Evolutionary conservation across 2,797 vertebrate genomes (phyloP).

Genomic region (Pipistrellus nathusii): DNA sequence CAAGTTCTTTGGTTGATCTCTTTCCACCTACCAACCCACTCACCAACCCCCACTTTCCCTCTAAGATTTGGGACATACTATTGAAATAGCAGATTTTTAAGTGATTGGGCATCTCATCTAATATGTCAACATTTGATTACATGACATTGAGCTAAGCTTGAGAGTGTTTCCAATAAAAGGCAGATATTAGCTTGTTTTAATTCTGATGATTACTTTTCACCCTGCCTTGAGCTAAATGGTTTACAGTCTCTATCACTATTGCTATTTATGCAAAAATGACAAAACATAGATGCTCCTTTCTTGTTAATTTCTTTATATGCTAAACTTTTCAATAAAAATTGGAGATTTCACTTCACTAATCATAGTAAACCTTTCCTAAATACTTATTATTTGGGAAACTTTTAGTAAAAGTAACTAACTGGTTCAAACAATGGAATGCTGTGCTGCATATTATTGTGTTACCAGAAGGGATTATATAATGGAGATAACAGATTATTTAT

Average conservation of each 20-base stretch:
- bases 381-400: neutral
- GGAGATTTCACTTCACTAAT: neutral
- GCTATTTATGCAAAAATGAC: neutral
- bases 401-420: neutral
- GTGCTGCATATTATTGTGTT: neutral
- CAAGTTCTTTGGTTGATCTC: too few species aligned
- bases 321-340: neutral
- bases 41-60: too few species aligned
- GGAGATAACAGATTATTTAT: too few species aligned
- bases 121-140: neutral
- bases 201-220: neutral
- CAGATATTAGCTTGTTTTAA: neutral
- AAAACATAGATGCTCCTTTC: neutral
- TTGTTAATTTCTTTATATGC: conserved; percentile 1
- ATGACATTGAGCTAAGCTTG: neutral
- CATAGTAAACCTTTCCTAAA: neutral
- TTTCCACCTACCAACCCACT: too few species aligned
- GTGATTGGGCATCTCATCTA: neutral
- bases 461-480: too few species aligned
- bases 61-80: too few species aligned
- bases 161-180: neutral
- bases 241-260: neutral
- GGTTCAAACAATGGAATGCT: neutral
- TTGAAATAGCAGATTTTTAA: neutral
- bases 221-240: neutral